Base-by-base conservation (phyloP, 30 jellyfish, hydroid and myxozoan species). In the Phacellophora camtschatica region DNA sequence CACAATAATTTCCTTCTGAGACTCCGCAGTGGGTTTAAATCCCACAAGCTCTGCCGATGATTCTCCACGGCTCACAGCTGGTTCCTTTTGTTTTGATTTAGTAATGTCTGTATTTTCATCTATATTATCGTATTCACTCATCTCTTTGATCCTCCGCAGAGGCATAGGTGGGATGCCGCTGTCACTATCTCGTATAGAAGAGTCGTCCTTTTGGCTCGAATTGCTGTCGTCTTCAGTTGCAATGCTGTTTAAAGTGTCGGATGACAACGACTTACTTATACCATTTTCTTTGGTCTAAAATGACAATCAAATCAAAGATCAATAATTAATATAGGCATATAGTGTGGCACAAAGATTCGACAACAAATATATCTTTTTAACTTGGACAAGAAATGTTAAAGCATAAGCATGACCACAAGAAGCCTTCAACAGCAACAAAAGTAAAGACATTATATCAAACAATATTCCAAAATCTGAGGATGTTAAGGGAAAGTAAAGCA, bases 111-210 rank as follows among this genome's bases (percentile, higher is more conserved):
- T 77, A 18, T 75, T 91, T 3, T 90, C 95, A 59, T 74, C 30
- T 31, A 88, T 20, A 28, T 68, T 66, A 23, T 70, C 84, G 55
- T 71, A 95, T 18, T 64, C 89, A 41, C 95, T 75, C 69, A 90
- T 64, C 27, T 90, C 98, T 57, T 90, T 90, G 97, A 90, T 84
- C 83, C 86, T 90, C 23, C 98, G 82, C 77, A 90, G 86, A n/a
- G 98, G 98, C 98, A 90, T 90, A 4, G 98, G 98, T 2, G 98
- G 98, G n/a, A 90, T 72, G 11, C 95, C 98, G 41, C 95, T 77
- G 37, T 77, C 96, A 28, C 92, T 74, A 50, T 78, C 94, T 61
- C 97, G 19, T 6, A 73, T 61, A 6, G 98, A 90, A 0, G 98
- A 84, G 45, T 90, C 98, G 67, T 85, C 86, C 24, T 65, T 88